These are phyloP conservation scores for Yponomeuta malinellus DNA, from an alignment of 2,888 invertebrate genomes.

Conservation along the genomic window DNA sequence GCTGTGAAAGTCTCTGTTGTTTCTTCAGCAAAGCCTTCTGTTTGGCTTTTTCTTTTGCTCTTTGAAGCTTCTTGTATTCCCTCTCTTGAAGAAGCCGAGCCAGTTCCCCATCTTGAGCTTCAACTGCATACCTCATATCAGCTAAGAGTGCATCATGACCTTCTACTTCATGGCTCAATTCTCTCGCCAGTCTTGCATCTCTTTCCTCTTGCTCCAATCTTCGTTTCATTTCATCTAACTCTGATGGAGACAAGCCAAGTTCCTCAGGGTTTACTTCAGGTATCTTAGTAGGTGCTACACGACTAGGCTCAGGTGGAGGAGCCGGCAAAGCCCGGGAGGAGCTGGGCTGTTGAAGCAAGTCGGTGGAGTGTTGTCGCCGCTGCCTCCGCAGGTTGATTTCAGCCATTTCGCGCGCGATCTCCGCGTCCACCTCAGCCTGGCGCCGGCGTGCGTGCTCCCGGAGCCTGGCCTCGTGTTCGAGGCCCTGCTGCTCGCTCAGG, in stretches of 20 bases:
- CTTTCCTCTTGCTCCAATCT: conserved; percentile 63
- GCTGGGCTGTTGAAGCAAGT: conserved; percentile 48
- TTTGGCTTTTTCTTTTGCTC: conserved; percentile 64
- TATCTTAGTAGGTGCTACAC: conserved; percentile 19
- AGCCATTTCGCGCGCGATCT: conserved; percentile 66
- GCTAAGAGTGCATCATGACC: conserved; percentile 55
- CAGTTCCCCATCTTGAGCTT: conserved; percentile 66
- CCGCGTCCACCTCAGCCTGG: conserved; percentile 66
- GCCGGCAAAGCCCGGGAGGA: conserved; percentile 44
- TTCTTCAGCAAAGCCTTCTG: conserved; percentile 67
- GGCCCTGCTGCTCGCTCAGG: conserved; percentile 56
- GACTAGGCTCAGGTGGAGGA: conserved; percentile 21
- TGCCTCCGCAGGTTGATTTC: conserved; percentile 65
- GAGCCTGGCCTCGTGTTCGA: conserved; percentile 53
- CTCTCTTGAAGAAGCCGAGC: conserved; percentile 62
- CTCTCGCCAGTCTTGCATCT: conserved; percentile 58
- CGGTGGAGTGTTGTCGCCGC: conserved; percentile 42
- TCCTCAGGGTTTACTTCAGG: conserved; percentile 47
- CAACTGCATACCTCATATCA: conserved; percentile 67
- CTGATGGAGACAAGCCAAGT: conserved; percentile 54
- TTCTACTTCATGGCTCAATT: conserved; percentile 55
- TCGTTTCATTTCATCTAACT: conserved; percentile 56
- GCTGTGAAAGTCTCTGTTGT: conserved; percentile 53
- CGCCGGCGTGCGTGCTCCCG: conserved; percentile 53
- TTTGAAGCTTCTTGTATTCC: conserved; percentile 65